Base-by-base conservation (phyloP, 2,113 vertebrate species). In the Dunckerocampus dactyliophorus region DNA sequence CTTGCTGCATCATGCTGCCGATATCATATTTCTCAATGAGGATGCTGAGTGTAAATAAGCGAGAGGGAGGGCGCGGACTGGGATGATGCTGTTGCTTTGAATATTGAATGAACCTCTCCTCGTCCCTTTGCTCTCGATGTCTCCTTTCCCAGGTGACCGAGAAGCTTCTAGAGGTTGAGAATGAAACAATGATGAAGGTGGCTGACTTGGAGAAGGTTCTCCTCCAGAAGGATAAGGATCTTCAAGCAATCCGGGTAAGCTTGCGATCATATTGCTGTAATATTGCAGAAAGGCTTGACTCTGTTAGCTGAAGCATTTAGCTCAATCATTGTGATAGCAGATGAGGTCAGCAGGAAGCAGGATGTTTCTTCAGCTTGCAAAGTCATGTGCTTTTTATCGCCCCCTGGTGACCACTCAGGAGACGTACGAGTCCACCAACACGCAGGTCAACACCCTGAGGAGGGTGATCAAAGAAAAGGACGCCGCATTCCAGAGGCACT, bases 121-220 rank as follows among this genome's bases (percentile, higher is more conserved):
- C 71, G 37, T 80, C 55, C 63, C 55, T 56, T 28, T 72, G 46
- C 10, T 64, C 47, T 48, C 17, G 49, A 28, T 2, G 2, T 55
- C 58, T 54, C 69, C 39, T 72, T n/a, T 47, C 43, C 21, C 72
- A 92, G 96, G 91, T 97, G 69, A 94, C 94, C 0, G 96, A 98
- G 88, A 97, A 96, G 89, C 92, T 99, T 68, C 88, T 96, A 84
- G 96, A 98, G 74, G 87, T 97, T 70, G 96, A 99, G 87, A 97
- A 99, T 65, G 96, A 97, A 82, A 97, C 95, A 56, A 94, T 99
- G 89, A 98, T 95, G 95, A 92, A 95, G 62, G 95, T 99, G 54
- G 95, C 95, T 0, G 96, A 98, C 54, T 86, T 99, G 79, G 95
- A 99, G 87, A 97, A 96, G 77, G 88, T 93, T 64, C 86, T 98